Percentiles rank a stretch among this genome's conserved stretches.
phyloP scores from a whole-genome alignment of 1,140 invertebrate species.

The Drosophila nigromelanica region DNA sequence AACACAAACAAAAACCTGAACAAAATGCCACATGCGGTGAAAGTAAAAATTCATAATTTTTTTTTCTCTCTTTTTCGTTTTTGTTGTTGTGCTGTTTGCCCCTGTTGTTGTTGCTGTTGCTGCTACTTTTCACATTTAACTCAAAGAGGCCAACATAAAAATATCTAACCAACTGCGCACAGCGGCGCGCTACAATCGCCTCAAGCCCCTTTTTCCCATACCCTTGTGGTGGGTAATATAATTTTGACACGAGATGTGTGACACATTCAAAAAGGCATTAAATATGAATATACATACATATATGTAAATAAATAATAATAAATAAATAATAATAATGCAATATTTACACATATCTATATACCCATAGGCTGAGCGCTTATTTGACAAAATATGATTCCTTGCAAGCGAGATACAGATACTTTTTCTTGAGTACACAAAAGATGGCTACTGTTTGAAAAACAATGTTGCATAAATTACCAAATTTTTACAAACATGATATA shows the following conservation, averaged over 20 bases:
- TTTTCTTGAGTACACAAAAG: too few relatives aligned
- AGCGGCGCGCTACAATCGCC: slow-evolving; percentile 26
- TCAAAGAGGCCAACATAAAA: slow-evolving; percentile 72
- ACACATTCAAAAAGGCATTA: background rate
- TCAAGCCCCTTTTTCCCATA: slow-evolving; percentile 30
- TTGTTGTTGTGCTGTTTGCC: slow-evolving; percentile 8
- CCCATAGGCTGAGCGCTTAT: too few relatives aligned
- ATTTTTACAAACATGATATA: too few relatives aligned
- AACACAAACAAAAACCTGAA: slow-evolving; percentile 39
- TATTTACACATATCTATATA: background rate
- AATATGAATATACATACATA: background rate
- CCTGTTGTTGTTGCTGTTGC: background rate
- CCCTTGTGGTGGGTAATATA: background rate
- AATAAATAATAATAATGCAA: background rate
- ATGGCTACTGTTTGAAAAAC: too few relatives aligned
- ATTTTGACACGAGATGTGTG: background rate
- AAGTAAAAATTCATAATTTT: slow-evolving; percentile 84
- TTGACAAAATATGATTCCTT: too few relatives aligned
- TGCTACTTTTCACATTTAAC: slow-evolving; percentile 57
- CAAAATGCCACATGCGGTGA: slow-evolving; percentile 78
- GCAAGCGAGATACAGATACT: too few relatives aligned
- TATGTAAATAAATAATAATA: too few relatives aligned
- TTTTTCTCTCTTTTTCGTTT: slow-evolving; percentile 14
- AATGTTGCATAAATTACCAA: too few relatives aligned
- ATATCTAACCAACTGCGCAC: slow-evolving; percentile 65